phyloP scores from a whole-genome alignment of 2,797 vertebrate species.

The Bovichtus diacanthus region DNA sequence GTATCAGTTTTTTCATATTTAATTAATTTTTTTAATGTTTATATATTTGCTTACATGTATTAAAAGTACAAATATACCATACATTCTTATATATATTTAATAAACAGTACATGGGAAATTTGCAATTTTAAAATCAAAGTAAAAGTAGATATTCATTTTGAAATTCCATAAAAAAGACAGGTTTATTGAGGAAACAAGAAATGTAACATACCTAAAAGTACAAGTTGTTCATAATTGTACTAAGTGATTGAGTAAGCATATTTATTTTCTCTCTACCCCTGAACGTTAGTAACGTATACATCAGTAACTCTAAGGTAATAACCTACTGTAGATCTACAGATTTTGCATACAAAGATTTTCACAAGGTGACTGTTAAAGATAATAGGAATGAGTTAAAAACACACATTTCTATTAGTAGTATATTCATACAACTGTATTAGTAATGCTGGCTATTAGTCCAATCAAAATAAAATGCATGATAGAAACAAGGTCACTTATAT shows the following conservation, averaged over 20 bases:
- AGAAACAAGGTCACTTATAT: conserved; percentile 51
- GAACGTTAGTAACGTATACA: conserved; percentile 57
- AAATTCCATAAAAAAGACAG: conserved; percentile 28
- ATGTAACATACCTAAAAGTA: conserved; percentile 5
- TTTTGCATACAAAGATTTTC: conserved; percentile 16
- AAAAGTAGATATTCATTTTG: background rate
- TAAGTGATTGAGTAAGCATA: background rate
- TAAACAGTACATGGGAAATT: conserved; percentile 2
- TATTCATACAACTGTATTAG: conserved; percentile 18
- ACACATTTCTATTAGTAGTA: conserved; percentile 25
- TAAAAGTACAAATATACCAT: background rate
- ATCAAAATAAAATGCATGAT: conserved; percentile 37
- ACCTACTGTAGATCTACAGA: conserved; percentile 11
- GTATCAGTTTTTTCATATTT: background rate
- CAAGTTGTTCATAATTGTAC: conserved; percentile 17
- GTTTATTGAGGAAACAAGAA: conserved; percentile 41
- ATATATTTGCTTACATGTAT: background rate
- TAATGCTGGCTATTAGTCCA: conserved; percentile 20
- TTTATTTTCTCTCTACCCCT: conserved; percentile 24
- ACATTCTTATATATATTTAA: background rate
- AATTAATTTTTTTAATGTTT: background rate
- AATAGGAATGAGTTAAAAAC: conserved; percentile 14
- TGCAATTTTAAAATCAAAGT: background rate
- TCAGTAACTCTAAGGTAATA: conserved; percentile 17
- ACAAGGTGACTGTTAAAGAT: conserved; percentile 18